These are phyloP conservation scores for Oreochromis grahami DNA, from an alignment of 2,797 vertebrate genomes.

Conservation along the genomic window DNA sequence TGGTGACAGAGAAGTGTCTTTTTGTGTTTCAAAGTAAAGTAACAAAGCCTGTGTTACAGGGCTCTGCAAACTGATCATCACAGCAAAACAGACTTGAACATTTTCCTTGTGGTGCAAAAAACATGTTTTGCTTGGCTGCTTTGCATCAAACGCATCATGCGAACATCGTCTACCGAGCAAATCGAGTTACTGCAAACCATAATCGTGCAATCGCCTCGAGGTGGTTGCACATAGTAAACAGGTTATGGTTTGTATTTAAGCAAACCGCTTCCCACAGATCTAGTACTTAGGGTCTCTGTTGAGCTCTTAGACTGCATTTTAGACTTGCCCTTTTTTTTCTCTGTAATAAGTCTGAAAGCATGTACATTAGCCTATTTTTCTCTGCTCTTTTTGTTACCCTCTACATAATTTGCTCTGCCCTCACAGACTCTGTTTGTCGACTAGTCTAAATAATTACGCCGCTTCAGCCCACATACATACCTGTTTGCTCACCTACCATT, in stretches of 20 bases:
- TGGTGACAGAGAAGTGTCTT: conserved; percentile 6
- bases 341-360: neutral
- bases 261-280: neutral
- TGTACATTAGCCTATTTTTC: conserved; percentile 15
- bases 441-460: conserved; percentile 42
- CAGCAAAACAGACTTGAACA: conserved; percentile 7
- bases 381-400: conserved; percentile 1
- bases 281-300: neutral
- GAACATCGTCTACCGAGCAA: neutral
- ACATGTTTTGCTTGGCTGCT: neutral
- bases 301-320: conserved; percentile 2
- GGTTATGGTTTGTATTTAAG: conserved; percentile 23
- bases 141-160: conserved; percentile 33
- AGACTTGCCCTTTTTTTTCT: neutral
- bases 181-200: conserved; percentile 13
- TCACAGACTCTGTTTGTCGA: conserved; percentile 17
- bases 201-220: conserved; percentile 13
- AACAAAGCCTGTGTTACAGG: neutral
- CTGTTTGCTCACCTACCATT: conserved; percentile 32
- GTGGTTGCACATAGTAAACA: conserved; percentile 12
- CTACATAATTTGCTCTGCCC: conserved; percentile 30
- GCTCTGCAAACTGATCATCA: conserved; percentile 29
- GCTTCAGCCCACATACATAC: conserved; percentile 24
- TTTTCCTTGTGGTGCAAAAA: conserved; percentile 1
- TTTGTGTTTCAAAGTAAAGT: conserved; percentile 17